Evolutionary conservation across 35 echinoderm and acorn worm genomes (phyloP).

Genomic region (Apostichopus japonicus): DNA sequence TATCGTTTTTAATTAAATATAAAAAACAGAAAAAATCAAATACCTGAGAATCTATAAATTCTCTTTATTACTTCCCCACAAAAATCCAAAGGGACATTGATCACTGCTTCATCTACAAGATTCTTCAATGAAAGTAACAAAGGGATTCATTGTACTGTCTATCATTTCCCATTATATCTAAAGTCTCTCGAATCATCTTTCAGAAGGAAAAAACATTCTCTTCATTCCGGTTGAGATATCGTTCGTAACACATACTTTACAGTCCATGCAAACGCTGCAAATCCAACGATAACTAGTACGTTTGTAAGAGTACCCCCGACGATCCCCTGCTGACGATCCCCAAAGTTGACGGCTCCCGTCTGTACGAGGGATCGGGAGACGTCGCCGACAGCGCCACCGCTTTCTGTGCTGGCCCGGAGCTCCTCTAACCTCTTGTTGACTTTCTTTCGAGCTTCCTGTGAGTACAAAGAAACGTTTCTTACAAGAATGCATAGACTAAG

Average conservation of each 20-base stretch:
- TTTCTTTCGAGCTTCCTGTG: constrained; percentile 77
- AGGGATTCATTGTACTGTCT: neutral
- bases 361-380: neutral
- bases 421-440: constrained; percentile 79
- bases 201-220: neutral
- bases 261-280: constrained; percentile 97
- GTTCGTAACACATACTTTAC: constrained; percentile 96
- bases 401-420: constrained; percentile 72
- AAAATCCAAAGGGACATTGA: too few species aligned
- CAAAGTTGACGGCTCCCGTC: neutral
- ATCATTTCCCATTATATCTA: neutral
- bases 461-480: neutral
- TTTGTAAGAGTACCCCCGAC: constrained; percentile 94
- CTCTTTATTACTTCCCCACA: too few species aligned
- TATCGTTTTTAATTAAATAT: too few species aligned
- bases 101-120: neutral
- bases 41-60: too few species aligned
- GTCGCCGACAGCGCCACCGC: neutral
- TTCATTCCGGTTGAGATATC: constrained; percentile 79
- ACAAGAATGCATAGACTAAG: too few species aligned
- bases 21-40: too few species aligned
- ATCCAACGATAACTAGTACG: constrained; percentile 92
- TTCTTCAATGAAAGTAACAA: constrained; percentile 1
- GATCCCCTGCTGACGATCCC: constrained; percentile 77
- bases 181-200: neutral